Base-by-base conservation (phyloP, 2,113 vertebrate species). In the Onychorhynchus coronatus region DNA sequence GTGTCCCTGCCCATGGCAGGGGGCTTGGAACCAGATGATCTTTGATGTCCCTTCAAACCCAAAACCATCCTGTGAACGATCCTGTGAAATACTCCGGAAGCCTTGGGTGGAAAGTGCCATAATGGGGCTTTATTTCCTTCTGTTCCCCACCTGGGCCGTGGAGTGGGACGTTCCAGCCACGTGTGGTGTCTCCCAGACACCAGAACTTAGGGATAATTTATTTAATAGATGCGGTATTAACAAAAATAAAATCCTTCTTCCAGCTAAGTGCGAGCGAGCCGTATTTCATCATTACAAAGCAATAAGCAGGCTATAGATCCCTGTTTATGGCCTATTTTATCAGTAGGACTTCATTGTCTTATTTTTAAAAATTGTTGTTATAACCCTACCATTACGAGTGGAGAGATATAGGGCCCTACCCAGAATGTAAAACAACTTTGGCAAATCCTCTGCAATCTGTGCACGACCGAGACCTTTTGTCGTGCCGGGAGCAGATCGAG, bases 211-310 rank as follows among this genome's bases (percentile, higher is more conserved):
- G 0, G 22, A 44, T 17, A n/a, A 84, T 89, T 66, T 91, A 76
- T 89, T 83, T 91, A 91, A 75, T 76, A 56, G 62, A 62, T 47
- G 76, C 4, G 1, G 46, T 33, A 70, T 79, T 81, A 52, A 78
- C 71, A 78, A 76, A 67, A 58, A 65, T 37, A 42, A 33, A 39
- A 71, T n/a, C 76, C 71, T 70, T 27, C 85, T 95, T 66, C 28
- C 44, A 47, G 71, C 88, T 89, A 82, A 93, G 46, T 49, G 76
- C 12, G 76, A 74, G 88, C 12, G 44, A 66, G 88, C 41, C 58
- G 14, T 96, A 83, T 93, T 91, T 96, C 93, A 95, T 89, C 80
- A 79, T 91, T 83, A 86, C 88, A 67, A 22, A 93, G 88, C 91
- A 65, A 91, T 91, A 85, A 93, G 88, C 52, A 75, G 84, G 62